A percentile compares a stretch with the other conserved stretches of the same genome.
These are phyloP conservation scores for Onychomys leucogaster DNA, from an alignment of 2,797 vertebrate genomes.

Conservation along the genomic window DNA sequence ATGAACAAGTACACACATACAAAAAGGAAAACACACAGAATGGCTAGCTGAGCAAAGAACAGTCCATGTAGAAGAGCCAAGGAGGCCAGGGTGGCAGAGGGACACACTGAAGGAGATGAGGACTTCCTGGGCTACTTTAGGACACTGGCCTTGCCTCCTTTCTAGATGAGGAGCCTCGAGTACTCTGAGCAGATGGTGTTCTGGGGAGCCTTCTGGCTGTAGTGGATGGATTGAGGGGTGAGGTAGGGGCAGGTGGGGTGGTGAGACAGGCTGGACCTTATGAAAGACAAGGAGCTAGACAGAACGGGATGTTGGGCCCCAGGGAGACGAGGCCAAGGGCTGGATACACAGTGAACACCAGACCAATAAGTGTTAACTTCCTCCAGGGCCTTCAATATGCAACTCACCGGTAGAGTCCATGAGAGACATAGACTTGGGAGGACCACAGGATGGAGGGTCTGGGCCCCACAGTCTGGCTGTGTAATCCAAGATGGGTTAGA, in stretches of 20 bases:
- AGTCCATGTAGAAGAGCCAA: not conserved
- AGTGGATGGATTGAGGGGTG: not conserved
- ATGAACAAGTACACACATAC: not conserved
- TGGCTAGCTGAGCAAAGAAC: not conserved
- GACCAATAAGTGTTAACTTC: not conserved
- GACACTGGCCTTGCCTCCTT: not conserved
- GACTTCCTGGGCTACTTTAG: not conserved
- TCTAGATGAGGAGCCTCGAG: not conserved
- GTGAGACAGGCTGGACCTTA: not conserved
- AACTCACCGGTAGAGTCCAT: not conserved
- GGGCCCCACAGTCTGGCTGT: not conserved
- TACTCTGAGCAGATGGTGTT: not conserved
- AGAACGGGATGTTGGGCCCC: not conserved
- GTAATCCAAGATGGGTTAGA: not conserved
- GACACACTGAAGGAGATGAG: not conserved
- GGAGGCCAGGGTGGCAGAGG: rapidly evolving
- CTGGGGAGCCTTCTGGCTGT: not conserved
- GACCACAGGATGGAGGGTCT: not conserved
- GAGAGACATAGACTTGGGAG: not conserved
- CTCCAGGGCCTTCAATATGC: not conserved
- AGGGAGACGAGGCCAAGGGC: not conserved
- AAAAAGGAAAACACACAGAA: not conserved
- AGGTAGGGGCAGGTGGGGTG: not conserved
- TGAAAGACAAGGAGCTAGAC: not conserved
- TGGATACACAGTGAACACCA: not conserved